phyloP scores from a whole-genome alignment of 2,888 invertebrate genomes.

The Nycteola revayana region DNA sequence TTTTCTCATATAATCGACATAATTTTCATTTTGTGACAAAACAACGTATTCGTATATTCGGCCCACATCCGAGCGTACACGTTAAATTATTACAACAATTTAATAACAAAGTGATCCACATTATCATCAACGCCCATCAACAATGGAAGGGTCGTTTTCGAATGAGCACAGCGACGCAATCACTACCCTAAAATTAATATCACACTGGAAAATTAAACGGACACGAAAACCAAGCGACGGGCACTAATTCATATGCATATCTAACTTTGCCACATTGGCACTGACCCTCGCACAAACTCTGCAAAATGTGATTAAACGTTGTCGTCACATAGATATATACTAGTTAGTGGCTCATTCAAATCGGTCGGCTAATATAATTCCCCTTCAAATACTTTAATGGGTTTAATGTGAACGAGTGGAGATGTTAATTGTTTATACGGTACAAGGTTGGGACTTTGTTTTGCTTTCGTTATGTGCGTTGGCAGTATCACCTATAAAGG shows the following conservation, averaged over 20 bases:
- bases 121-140: constrained; percentile 52
- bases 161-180: constrained; percentile 51
- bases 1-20: too few species aligned
- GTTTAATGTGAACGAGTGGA: constrained; percentile 40
- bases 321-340: constrained; percentile 9
- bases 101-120: constrained; percentile 51
- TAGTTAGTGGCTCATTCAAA: constrained; percentile 36
- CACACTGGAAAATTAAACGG: constrained; percentile 63
- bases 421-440: constrained; percentile 45
- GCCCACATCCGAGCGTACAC: too few species aligned
- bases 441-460: too few species aligned
- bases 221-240: constrained; percentile 34
- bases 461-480: too few species aligned
- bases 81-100: constrained; percentile 37
- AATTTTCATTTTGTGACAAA: too few species aligned
- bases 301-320: constrained; percentile 41
- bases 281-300: constrained; percentile 44
- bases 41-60: too few species aligned
- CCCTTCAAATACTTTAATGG: constrained; percentile 43
- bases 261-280: constrained; percentile 52
- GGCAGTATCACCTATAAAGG: too few species aligned
- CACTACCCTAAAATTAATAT: constrained; percentile 67
- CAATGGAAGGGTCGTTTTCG: constrained; percentile 44
- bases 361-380: constrained; percentile 44
- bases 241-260: constrained; percentile 52